A percentile compares a stretch with the other conserved stretches of the same genome.
phyloP scores from a whole-genome alignment of 2,797 vertebrate species.

The Helarctos malayanus region DNA sequence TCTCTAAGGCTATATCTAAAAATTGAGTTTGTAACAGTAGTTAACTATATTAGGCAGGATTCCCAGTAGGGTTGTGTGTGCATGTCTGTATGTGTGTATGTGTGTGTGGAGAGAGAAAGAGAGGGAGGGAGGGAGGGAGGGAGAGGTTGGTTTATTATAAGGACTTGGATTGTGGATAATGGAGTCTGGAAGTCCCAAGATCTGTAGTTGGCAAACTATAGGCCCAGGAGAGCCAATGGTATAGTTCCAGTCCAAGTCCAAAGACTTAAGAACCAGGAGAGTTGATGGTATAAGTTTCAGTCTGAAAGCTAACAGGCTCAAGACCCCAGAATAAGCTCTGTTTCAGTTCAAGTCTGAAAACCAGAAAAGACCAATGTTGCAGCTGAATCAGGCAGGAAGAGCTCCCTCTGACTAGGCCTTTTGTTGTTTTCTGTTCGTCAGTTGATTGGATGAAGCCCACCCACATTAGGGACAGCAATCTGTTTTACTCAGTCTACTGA shows the following conservation, averaged over 20 bases:
- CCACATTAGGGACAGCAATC: neutral
- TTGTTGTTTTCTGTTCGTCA: neutral
- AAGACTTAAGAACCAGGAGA: neutral
- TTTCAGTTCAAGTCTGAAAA: neutral
- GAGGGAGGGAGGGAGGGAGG: neutral
- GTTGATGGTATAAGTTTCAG: neutral
- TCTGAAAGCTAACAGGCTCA: neutral
- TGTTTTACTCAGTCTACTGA: neutral
- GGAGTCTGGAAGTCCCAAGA: neutral
- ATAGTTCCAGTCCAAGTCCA: neutral
- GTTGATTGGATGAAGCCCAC: neutral
- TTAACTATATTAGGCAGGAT: neutral
- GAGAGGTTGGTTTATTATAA: neutral
- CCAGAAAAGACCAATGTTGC: neutral
- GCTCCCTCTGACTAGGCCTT: neutral
- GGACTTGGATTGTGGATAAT: neutral
- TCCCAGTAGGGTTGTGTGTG: neutral
- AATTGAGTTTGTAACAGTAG: neutral
- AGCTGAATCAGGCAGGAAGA: neutral
- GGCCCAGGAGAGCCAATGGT: neutral
- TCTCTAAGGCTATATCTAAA: neutral
- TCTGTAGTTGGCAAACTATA: neutral
- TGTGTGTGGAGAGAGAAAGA: neutral
- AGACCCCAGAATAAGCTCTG: neutral
- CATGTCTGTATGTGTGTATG: neutral